phyloP scores from a whole-genome alignment of 2,888 invertebrate genomes.

The Iselma pallidipennis region DNA sequence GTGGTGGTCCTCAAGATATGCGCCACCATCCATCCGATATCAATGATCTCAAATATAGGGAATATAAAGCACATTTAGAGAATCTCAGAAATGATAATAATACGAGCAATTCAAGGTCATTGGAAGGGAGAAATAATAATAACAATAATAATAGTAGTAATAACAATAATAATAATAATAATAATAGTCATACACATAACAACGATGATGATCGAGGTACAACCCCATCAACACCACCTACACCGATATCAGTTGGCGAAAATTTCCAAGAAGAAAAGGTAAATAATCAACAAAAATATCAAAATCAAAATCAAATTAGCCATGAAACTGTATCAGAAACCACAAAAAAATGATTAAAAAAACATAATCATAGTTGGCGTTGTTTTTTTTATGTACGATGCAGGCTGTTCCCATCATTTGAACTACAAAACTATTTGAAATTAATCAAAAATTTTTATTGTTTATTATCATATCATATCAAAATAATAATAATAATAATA shows the following conservation, averaged over 20 bases:
- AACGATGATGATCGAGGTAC: conserved; percentile 48
- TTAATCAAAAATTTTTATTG: too few species aligned
- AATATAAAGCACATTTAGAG: conserved; percentile 55
- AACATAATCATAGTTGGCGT: not conserved
- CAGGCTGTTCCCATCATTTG: too few species aligned
- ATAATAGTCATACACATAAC: not conserved
- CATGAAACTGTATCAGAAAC: too few species aligned
- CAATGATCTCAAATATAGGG: conserved; percentile 53
- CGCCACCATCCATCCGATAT: conserved; percentile 37
- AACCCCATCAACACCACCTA: conserved; percentile 57
- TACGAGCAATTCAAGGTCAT: conserved; percentile 48
- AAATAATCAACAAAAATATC: conserved; percentile 6
- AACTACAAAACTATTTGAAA: too few species aligned
- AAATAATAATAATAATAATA: too few species aligned
- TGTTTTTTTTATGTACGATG: not conserved
- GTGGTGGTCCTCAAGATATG: conserved; percentile 29
- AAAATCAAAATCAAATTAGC: too few species aligned
- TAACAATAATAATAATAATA: conserved; percentile 4
- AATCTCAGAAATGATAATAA: conserved; percentile 49
- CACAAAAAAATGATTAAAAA: conserved; percentile 1
- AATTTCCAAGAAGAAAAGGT: conserved; percentile 57
- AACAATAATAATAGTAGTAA: too few species aligned
- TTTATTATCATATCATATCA: too few species aligned
- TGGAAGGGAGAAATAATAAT: conserved; percentile 37
- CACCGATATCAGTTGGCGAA: conserved; percentile 56